Base-by-base conservation (phyloP, 2,113 vertebrate genomes). In the Apteryx mantelli region DNA sequence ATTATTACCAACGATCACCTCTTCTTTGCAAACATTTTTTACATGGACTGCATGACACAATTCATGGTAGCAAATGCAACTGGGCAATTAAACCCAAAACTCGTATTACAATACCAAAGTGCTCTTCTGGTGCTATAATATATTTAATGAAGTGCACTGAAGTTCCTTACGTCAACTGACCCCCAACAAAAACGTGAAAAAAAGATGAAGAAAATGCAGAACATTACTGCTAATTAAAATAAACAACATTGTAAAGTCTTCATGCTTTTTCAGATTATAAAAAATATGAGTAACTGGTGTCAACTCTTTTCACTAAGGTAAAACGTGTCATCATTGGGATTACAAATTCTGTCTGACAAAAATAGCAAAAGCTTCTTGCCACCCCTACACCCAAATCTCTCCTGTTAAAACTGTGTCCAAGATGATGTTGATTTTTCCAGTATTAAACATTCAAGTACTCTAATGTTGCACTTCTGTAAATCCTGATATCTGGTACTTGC, bases 361-460 rank as follows among this genome's bases (percentile, higher is more conserved):
- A 97, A 94, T 87, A 94, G 94, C 91, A 96, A 92, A 93, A 95
- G 71, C 79, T 88, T 97, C 95, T 97, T 94, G 93, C 96, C 96
- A 91, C 91, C 48, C 85, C 71, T 97, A 79, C 55, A 92, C 68
- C 88, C 96, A 91, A 88, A 94, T 91, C 73, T 81, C 90, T 94
- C 91, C 93, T 87, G 52, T 91, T 85, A 97, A 95, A 98, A 97
- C 96, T 96, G 88, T 92, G 95, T 97, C 97, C 97, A 91, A 94
- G 76, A 92, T 14, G 17, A 93, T 28, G 24, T 52, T 91, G 78
- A 81, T 88, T 94, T 95, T 98, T 98, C 97, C 98, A 98, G 98
- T 98, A 98, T 98, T 97, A 97, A 98, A 99, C 98, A 98, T 98
- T 98, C 98, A 98, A 98, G 83, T 97, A 97, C 76, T 95, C 82